Evolutionary conservation across 2,113 vertebrate genomes (phyloP).

Genomic region (Dipodomys spectabilis): DNA sequence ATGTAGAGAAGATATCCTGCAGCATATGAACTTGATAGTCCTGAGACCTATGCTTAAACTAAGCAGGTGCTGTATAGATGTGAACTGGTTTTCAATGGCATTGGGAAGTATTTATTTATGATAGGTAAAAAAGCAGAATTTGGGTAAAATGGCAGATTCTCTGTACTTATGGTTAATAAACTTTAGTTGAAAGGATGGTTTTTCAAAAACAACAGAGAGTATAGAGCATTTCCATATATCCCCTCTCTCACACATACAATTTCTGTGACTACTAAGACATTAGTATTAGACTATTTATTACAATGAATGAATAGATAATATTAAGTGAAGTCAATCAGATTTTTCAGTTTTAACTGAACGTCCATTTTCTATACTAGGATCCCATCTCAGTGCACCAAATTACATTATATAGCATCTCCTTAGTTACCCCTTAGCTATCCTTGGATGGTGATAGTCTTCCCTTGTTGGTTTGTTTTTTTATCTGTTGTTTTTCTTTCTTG

Average conservation of each 20-base stretch:
- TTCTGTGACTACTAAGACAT: background rate
- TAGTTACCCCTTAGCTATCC: background rate
- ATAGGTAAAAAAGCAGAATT: background rate
- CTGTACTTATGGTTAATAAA: background rate
- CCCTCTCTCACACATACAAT: background rate
- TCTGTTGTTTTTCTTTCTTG: too few relatives aligned
- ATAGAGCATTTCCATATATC: background rate
- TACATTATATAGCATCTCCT: background rate
- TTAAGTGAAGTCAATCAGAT: background rate
- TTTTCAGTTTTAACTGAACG: background rate
- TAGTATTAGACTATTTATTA: background rate
- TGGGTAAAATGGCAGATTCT: background rate
- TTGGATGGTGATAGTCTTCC: background rate
- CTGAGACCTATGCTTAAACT: background rate
- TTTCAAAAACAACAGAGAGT: background rate
- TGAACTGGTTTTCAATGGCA: background rate
- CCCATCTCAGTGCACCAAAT: background rate
- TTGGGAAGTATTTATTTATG: background rate
- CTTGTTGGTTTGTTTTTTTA: background rate
- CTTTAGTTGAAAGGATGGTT: background rate
- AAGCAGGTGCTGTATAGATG: background rate
- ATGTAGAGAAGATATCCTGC: background rate
- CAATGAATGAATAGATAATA: background rate
- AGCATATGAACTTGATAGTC: background rate
- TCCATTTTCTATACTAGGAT: background rate